Percentiles rank a stretch among this genome's conserved stretches.
These are phyloP conservation scores for Chaenogobius annularis DNA, from an alignment of 2,113 vertebrate species.

Conservation along the genomic window DNA sequence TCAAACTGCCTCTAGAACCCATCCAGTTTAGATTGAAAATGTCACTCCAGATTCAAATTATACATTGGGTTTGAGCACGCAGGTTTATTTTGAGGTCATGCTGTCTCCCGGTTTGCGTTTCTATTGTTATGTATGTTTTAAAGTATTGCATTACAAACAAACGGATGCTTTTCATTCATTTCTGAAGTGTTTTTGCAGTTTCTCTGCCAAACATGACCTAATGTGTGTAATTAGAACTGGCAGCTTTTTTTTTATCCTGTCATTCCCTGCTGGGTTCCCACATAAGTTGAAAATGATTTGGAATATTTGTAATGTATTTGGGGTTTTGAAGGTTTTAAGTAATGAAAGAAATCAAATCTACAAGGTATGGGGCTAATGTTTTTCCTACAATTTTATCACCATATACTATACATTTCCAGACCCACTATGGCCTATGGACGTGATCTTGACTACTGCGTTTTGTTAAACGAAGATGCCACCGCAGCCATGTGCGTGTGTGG, in stretches of 20 bases:
- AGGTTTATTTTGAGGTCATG: not conserved
- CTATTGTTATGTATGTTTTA: not conserved
- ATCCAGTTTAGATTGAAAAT: constrained; percentile 13
- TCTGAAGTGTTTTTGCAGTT: not conserved
- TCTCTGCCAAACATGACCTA: not conserved
- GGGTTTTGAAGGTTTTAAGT: too few relatives aligned
- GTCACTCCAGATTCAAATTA: constrained; percentile 17
- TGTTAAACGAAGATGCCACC: not conserved
- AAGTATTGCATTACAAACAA: constrained; percentile 6
- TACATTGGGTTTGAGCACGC: not conserved
- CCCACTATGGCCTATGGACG: constrained; percentile 5
- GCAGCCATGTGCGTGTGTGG: not conserved
- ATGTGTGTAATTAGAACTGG: not conserved
- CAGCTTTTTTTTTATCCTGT: constrained; percentile 4
- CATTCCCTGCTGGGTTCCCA: not conserved
- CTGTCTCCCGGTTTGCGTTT: not conserved
- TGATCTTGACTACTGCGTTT: not conserved
- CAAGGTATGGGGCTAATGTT: not conserved
- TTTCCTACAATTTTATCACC: not conserved
- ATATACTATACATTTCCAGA: not conserved
- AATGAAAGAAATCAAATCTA: not conserved
- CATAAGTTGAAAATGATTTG: not conserved
- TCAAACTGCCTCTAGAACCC: constrained; percentile 16
- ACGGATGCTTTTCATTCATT: not conserved
- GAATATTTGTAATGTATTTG: not conserved